A percentile compares a stretch with the other conserved stretches of the same genome.
These are phyloP conservation scores for Anagyrus pseudococci DNA, from an alignment of 2,888 invertebrate genomes.

Conservation along the genomic window DNA sequence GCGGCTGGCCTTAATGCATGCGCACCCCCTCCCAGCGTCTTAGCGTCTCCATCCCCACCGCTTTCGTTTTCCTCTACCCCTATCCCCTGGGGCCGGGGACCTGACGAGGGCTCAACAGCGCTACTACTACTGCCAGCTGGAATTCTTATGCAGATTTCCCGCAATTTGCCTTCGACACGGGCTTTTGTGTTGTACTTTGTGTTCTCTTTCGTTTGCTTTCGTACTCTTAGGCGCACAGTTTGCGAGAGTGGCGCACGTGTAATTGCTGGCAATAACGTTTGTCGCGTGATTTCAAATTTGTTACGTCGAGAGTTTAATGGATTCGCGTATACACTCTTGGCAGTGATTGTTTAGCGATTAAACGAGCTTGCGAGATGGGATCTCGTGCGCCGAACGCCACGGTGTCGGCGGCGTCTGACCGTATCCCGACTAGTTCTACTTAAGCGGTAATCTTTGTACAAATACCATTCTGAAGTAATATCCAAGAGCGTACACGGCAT, in stretches of 20 bases:
- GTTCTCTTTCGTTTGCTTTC: not conserved
- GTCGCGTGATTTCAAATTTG: no score
- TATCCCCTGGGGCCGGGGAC: no score
- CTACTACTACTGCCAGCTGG: no score
- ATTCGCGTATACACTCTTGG: no score
- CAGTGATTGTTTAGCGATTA: no score
- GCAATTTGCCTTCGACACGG: not conserved
- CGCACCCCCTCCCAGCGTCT: not conserved
- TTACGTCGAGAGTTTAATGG: no score
- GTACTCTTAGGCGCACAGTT: no score
- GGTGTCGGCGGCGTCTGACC: not conserved
- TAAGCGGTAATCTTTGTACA: slow-evolving; percentile 24
- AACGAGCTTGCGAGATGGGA: no score
- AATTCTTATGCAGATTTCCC: not conserved
- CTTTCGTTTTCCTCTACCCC: not conserved
- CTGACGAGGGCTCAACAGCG: no score
- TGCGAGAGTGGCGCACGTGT: no score
- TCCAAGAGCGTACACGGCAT: not conserved
- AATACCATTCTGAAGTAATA: slow-evolving; percentile 15
- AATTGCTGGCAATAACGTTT: no score
- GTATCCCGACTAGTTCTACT: not conserved
- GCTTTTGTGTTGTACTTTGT: not conserved
- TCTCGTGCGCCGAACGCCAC: not conserved
- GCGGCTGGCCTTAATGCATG: not conserved
- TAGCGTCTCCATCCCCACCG: not conserved